These are phyloP conservation scores for Ectropis grisescens DNA, from an alignment of 1,140 invertebrate species.

Conservation along the genomic window DNA sequence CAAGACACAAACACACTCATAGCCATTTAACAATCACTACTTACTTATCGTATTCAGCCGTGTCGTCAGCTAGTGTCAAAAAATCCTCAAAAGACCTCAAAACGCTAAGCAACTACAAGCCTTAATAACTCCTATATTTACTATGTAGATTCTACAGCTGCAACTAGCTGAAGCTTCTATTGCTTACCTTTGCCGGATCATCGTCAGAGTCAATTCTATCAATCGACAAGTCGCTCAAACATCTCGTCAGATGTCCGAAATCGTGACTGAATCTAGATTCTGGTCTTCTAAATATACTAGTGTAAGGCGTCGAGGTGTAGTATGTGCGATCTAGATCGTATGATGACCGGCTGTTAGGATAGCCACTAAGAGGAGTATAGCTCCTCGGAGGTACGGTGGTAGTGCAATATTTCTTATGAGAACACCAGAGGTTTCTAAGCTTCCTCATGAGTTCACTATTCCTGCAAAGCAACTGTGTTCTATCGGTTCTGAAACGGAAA, in stretches of 20 bases:
- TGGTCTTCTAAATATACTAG: conserved; percentile 33
- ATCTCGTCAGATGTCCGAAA: conserved; percentile 28
- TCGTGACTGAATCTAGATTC: conserved; percentile 20
- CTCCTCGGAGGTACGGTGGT: conserved; percentile 45
- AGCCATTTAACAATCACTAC: too few relatives aligned
- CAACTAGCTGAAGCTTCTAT: too few relatives aligned
- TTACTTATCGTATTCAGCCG: too few relatives aligned
- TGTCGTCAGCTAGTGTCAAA: too few relatives aligned
- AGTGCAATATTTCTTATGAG: conserved; percentile 71
- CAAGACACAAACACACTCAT: too few relatives aligned
- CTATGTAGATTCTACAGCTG: too few relatives aligned
- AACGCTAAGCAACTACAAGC: too few relatives aligned
- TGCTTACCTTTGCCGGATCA: conserved; percentile 50
- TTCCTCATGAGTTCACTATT: conserved; percentile 73
- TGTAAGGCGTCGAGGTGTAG: conserved; percentile 43
- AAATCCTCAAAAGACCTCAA: too few relatives aligned
- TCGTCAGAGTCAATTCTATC: conserved; percentile 53
- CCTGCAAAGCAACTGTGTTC: conserved; percentile 68
- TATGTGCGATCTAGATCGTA: conserved; percentile 56
- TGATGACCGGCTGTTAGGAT: conserved; percentile 47
- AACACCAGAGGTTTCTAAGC: conserved; percentile 70
- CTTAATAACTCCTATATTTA: too few relatives aligned
- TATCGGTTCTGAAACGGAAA: conserved; percentile 68
- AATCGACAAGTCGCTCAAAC: conserved; percentile 49
- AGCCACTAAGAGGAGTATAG: conserved; percentile 51